Evolutionary conservation across 2,113 vertebrate genomes (phyloP), one percentile per base, ranked within the genome.

Genomic region (Aphelocoma coerulescens): DNA sequence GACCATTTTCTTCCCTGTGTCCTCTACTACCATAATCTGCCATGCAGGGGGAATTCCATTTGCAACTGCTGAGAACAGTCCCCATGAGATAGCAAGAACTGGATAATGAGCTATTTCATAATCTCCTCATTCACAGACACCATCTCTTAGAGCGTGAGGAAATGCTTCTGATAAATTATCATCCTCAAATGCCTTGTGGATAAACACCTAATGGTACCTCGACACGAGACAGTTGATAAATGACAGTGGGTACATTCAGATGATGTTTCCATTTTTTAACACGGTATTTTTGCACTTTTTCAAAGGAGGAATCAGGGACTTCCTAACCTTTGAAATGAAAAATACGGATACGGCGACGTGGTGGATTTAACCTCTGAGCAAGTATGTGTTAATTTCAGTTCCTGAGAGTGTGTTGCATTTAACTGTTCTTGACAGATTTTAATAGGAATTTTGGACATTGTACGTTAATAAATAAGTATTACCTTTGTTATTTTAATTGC

Each of bases 401-500:
- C 84, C 71, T 91, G 48, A 88, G 66, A 87, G 37, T 51, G 16
- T 52, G 71, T 26, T 3, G 6, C 43, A 55, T 95, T 92, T 88
- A 96, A 95, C 39, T 68, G 17, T 17, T 93, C 85, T 89, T 93
- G 86, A 97, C 86, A 94, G 93, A 89, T 80, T 85, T 92, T 73
- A 92, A 72, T 73, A 94, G 77, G 83, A 95, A 95, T 92, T 85
- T 96, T 94, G 87, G 88, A 96, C 65, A 59, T 58, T 76, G 51
- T 92, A 61, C 71, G 13, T 89, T 92, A 95, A 96, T 81, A 94
- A 97, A 73, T 86, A 94, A 90, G 79, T 88, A 48, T 77, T 95
- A 92, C 92, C 67, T 95, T 87, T 94, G 85, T 95, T 95, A 88
- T 95, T 96, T 88, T 95, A 96, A 96, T 51, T 87, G 61, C 67